Conservation (phyloP, 1,140 invertebrate species). For the Listronotus oregonensis region DNA sequence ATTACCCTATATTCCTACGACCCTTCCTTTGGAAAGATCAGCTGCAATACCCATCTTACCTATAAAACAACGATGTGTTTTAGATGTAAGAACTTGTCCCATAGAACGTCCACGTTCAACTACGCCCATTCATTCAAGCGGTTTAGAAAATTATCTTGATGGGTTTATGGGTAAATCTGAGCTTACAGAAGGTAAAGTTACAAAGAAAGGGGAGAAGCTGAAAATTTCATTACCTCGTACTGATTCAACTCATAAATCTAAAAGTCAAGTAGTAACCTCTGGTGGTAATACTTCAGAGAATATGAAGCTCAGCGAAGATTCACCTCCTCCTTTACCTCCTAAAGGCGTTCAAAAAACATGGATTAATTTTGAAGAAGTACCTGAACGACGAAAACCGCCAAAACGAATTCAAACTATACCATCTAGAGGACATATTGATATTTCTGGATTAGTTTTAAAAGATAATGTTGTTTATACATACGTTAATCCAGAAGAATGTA, state of each 20-base stretch:
- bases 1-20: conserved; percentile 84
- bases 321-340: conserved; percentile 59
- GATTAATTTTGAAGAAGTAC: conserved; percentile 86
- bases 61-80: conserved; percentile 72
- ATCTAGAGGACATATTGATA: conserved; percentile 54
- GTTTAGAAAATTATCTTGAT: conserved; percentile 74
- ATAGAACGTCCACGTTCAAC: conserved; percentile 86
- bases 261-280: conserved; percentile 55
- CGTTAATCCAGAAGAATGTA: conserved; percentile 81
- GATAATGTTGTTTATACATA: conserved; percentile 69
- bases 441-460: conserved; percentile 48
- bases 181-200: conserved; percentile 4
- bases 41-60: conserved; percentile 80
- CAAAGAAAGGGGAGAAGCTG: conserved; percentile 64
- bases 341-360: conserved; percentile 63
- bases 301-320: conserved; percentile 57
- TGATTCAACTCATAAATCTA: conserved; percentile 54
- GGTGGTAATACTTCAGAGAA: conserved; percentile 51
- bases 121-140: conserved; percentile 77
- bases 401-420: conserved; percentile 81
- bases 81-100: conserved; percentile 76
- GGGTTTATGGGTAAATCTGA: conserved; percentile 49
- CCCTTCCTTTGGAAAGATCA: conserved; percentile 79
- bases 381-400: conserved; percentile 75
- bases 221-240: conserved; percentile 72